Conservation (phyloP, 2,797 vertebrate genomes). For the Tiaroga cobitis region DNA sequence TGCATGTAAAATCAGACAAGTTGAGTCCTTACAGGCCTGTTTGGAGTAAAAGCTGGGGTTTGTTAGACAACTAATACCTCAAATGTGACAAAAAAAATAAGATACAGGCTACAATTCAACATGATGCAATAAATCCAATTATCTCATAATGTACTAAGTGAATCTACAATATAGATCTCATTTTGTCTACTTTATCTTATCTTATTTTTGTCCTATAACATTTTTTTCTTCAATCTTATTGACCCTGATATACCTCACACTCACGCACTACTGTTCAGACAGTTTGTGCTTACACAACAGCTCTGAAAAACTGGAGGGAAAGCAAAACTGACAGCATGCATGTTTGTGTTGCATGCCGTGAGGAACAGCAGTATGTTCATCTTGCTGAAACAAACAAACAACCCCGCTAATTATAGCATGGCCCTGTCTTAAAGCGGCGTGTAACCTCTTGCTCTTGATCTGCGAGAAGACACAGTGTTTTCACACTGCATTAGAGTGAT, state of each 20-base stretch:
- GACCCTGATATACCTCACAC: background rate
- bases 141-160: background rate
- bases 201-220: background rate
- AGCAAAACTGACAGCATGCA: constrained; percentile 24
- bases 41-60: background rate
- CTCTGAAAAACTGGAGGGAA: constrained; percentile 6
- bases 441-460: constrained; percentile 29
- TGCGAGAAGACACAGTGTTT: background rate
- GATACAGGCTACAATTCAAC: background rate
- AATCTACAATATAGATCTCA: background rate
- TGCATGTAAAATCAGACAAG: background rate
- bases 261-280: background rate
- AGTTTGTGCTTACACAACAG: constrained; percentile 9
- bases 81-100: background rate
- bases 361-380: constrained; percentile 9
- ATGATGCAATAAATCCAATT: background rate
- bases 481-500: constrained; percentile 14
- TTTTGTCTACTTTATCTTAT: too few species aligned
- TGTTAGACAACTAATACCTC: background rate
- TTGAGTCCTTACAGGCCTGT: background rate
- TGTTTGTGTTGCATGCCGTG: constrained; percentile 22
- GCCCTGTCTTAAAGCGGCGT: constrained; percentile 5
- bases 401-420: background rate
- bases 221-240: background rate
- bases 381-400: constrained; percentile 26